Percentiles rank a stretch among this genome's conserved stretches.
Conservation (phyloP, 2,797 vertebrate genomes). For the Melanotaenia parkinsoni region DNA sequence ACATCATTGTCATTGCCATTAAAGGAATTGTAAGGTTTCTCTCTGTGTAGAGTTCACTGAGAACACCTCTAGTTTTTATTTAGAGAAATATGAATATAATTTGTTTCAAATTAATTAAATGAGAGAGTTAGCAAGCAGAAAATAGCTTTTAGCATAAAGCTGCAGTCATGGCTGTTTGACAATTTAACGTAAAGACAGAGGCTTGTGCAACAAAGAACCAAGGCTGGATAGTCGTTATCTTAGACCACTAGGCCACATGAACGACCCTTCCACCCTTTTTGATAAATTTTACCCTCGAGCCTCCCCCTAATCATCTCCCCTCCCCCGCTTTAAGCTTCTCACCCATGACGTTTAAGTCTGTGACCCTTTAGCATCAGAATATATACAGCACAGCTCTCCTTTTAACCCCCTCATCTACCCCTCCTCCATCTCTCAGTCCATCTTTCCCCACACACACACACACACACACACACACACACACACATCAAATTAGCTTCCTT, state of each 20-base stretch:
- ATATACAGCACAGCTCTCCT: conserved; percentile 44
- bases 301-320: conserved; percentile 28
- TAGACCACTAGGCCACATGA: not conserved
- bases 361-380: conserved; percentile 58
- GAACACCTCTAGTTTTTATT: not conserved
- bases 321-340: conserved; percentile 52
- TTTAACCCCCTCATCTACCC: conserved; percentile 5
- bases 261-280: not conserved
- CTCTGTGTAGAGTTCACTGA: not conserved
- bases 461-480: conserved; percentile 14
- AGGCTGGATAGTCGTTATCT: not conserved
- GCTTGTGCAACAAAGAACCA: not conserved
- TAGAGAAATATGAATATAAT: not conserved
- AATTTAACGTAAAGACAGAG: not conserved
- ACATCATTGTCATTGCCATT: not conserved
- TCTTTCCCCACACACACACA: conserved; percentile 18
- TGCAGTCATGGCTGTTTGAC: not conserved
- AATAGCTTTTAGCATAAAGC: not conserved
- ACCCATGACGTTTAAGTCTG: conserved; percentile 37
- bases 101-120: not conserved
- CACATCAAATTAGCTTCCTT: conserved; percentile 21
- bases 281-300: conserved; percentile 17
- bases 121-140: not conserved
- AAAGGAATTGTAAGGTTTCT: not conserved
- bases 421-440: conserved; percentile 33